Percentiles rank a stretch among this genome's conserved stretches.
Evolutionary conservation across 1,140 invertebrate genomes (phyloP).

Genomic region (Apis laboriosa): DNA sequence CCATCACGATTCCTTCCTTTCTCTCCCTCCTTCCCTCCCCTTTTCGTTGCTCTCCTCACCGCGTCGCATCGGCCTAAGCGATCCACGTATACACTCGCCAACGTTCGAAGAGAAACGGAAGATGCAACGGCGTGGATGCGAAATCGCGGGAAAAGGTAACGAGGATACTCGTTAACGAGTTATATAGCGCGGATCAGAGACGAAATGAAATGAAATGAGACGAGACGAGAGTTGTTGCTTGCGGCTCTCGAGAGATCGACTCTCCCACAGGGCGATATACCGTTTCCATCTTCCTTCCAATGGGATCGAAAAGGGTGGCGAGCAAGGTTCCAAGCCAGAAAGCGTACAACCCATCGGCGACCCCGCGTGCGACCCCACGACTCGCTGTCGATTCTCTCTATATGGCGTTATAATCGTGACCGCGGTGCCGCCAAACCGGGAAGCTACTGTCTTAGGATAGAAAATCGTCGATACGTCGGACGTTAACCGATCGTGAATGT

Average conservation of each 20-base stretch:
- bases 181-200: constrained; percentile 48
- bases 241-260: constrained; percentile 54
- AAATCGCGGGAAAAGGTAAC: constrained; percentile 61
- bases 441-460: constrained; percentile 52
- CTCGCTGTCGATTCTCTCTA: constrained; percentile 57
- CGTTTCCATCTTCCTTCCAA: constrained; percentile 44
- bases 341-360: constrained; percentile 48
- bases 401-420: constrained; percentile 67
- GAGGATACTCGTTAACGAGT: constrained; percentile 65
- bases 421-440: constrained; percentile 54
- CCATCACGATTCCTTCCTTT: constrained; percentile 44
- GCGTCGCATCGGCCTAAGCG: constrained; percentile 37
- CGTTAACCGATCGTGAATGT: constrained; percentile 12
- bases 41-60: constrained; percentile 45
- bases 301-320: constrained; percentile 23
- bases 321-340: neutral
- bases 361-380: constrained; percentile 64
- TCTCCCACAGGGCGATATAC: constrained; percentile 54
- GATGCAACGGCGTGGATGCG: neutral
- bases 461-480: constrained; percentile 42
- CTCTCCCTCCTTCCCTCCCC: constrained; percentile 32
- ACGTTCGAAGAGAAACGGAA: neutral
- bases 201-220: constrained; percentile 34
- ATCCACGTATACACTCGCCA: constrained; percentile 1
- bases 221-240: constrained; percentile 35